Percentiles rank a stretch among this genome's conserved stretches.
phyloP scores from a whole-genome alignment of 2,888 invertebrate genomes.

The Eupeodes luniger region DNA sequence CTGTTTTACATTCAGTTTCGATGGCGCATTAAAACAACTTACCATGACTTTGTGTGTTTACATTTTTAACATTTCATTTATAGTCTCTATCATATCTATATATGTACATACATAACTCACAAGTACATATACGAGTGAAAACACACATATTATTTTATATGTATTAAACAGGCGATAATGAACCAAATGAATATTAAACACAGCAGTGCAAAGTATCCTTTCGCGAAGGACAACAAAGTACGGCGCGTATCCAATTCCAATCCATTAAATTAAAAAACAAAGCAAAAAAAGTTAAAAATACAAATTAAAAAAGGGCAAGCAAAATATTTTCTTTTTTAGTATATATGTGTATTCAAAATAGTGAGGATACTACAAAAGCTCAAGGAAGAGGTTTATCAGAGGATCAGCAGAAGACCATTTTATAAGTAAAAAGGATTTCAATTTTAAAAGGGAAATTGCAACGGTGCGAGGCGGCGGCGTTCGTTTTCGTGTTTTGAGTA shows the following conservation, averaged over 20 bases:
- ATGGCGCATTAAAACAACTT: not conserved
- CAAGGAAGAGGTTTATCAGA: constrained; percentile 13
- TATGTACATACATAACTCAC: not conserved
- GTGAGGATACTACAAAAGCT: constrained; percentile 6
- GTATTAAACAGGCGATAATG: constrained; percentile 56
- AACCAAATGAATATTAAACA: constrained; percentile 65
- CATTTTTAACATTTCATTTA: constrained; percentile 33
- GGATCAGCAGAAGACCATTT: constrained; percentile 4
- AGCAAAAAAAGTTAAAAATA: constrained; percentile 26
- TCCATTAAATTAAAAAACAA: constrained; percentile 46
- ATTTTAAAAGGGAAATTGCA: constrained; percentile 60
- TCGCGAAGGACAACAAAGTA: constrained; percentile 53
- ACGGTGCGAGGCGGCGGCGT: not conserved
- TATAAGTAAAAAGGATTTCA: constrained; percentile 52
- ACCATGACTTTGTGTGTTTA: constrained; percentile 11
- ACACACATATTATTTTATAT: constrained; percentile 6
- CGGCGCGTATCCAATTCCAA: constrained; percentile 43
- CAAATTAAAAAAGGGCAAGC: constrained; percentile 1
- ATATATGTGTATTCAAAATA: constrained; percentile 24
- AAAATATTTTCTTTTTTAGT: constrained; percentile 8
- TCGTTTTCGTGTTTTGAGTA: constrained; percentile 15
- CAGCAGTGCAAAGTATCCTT: constrained; percentile 55
- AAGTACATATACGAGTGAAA: not conserved
- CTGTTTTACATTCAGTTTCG: constrained; percentile 57
- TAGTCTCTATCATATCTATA: not conserved